A percentile compares a stretch with the other conserved stretches of the same genome.
Conservation (phyloP, 2,888 invertebrate species). For the Andrena marginata region DNA sequence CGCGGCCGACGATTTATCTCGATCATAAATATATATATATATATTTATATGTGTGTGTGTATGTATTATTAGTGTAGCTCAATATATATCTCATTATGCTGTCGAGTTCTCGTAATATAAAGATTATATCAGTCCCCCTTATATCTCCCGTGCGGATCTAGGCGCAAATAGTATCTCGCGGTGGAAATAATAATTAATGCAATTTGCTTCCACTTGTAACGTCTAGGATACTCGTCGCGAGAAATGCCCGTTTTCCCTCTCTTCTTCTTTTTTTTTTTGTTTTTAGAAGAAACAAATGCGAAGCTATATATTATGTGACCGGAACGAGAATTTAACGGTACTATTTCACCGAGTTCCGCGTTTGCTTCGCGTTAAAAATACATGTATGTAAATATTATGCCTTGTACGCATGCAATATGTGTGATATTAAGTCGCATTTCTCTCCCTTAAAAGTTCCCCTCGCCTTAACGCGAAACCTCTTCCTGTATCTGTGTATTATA, state of each 20-base stretch:
- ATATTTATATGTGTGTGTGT: conserved; percentile 30
- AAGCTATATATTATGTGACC: conserved; percentile 40
- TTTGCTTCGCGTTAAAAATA: conserved; percentile 41
- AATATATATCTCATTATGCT: conserved; percentile 67
- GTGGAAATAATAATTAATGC: conserved; percentile 53
- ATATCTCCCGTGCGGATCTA: conserved; percentile 44
- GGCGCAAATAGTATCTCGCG: conserved; percentile 54
- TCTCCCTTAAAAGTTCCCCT: conserved; percentile 34
- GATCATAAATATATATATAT: conserved; percentile 66
- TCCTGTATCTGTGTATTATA: conserved; percentile 28
- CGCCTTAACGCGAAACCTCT: conserved; percentile 17
- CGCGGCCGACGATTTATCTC: conserved; percentile 56
- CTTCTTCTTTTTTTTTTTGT: conserved; percentile 7
- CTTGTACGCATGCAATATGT: conserved; percentile 54
- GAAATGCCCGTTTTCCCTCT: conserved; percentile 12
- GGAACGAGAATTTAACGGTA: conserved; percentile 40
- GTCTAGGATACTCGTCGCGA: conserved; percentile 19
- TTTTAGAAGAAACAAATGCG: conserved; percentile 31
- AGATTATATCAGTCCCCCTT: conserved; percentile 67
- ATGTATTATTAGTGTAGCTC: conserved; percentile 23
- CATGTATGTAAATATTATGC: conserved; percentile 52
- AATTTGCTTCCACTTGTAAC: conserved; percentile 19
- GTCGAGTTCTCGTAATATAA: conserved; percentile 67
- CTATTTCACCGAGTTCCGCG: conserved; percentile 47
- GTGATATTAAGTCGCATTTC: conserved; percentile 48